Conservation (phyloP, 2,797 vertebrate species). For the Bucorvus abyssinicus region DNA sequence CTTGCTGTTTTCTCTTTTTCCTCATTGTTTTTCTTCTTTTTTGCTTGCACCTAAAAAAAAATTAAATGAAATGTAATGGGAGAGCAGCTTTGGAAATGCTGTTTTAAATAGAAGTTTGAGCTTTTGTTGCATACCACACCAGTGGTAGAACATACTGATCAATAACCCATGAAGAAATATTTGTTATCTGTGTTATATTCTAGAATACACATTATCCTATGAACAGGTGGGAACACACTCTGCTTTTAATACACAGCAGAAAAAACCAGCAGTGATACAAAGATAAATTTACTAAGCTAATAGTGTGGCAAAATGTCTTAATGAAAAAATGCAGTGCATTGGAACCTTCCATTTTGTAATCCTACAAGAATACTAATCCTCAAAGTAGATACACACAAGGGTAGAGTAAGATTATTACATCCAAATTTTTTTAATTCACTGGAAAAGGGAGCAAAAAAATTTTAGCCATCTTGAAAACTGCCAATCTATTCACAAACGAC, state of each 20-base stretch:
- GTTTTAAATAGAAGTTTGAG: background rate
- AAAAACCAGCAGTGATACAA: background rate
- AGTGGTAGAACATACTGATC: background rate
- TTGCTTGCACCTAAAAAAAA: conserved; percentile 78
- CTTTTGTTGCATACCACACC: background rate
- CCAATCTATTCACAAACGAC: background rate
- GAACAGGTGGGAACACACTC: background rate
- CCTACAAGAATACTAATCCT: background rate
- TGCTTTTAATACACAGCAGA: background rate
- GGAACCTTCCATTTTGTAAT: background rate
- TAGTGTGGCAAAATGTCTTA: background rate
- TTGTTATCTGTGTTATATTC: background rate
- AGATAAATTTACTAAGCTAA: background rate
- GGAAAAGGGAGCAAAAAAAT: background rate
- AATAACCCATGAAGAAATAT: background rate
- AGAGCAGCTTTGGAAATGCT: background rate
- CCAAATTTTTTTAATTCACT: background rate
- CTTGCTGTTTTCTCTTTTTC: conserved; percentile 92
- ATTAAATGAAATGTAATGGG: background rate
- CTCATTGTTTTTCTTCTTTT: conserved; percentile 92
- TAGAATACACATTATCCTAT: background rate
- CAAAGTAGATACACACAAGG: background rate
- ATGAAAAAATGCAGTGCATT: background rate
- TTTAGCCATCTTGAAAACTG: background rate
- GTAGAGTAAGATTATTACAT: background rate